Base-by-base conservation (phyloP, 1,140 invertebrate species). In the Cydia amplana region DNA sequence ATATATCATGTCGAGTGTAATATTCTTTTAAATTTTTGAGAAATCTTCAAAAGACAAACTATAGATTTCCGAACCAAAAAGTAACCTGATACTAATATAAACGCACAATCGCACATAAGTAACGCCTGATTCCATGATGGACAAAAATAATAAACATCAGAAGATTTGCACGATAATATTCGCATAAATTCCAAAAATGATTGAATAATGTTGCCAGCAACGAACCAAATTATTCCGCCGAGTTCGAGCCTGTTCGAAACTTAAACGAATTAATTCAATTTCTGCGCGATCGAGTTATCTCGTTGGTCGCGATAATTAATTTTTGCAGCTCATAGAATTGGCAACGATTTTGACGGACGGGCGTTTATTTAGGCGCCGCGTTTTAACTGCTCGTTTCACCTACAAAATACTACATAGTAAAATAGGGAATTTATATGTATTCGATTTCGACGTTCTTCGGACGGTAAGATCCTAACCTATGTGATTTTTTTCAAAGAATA, bases 301-400 rank as follows among this genome's bases (percentile, higher is more conserved):
- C 65, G n/a, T 70, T 70, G 65, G 65, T 40, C 65, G 65, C 16
- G 16, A 43, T 70, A 40, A 70, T 70, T 70, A 70, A 70, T 70
- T n/a, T 67, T 70, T 20, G 28, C 65, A 43, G 28, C 16, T 70
- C 28, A 70, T 70, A 36, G 65, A 10, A 36, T 43, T 18, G 65
- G 10, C 36, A 18, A 32, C 2, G 9, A 1, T 18, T 70, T n/a
- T 40, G 14, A 16, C 4, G 32, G 28, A 32, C 28, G 28, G 32
- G 32, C 65, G 65, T 70, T 70, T 70, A 36, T 70, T 70, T 70
- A 70, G 0, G 14, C n/a, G 16, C 65, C 9, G 32, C 36, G 28
- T 3, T 36, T 40, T 10, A 12, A 23, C 20, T 7, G 55, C 18
- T 60, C n/a, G 20, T 23, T 12, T 60, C 40, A 43, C 10, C 12